These are phyloP conservation scores for Calycopis cecrops DNA, from an alignment of 1,140 invertebrate species.

Conservation along the genomic window DNA sequence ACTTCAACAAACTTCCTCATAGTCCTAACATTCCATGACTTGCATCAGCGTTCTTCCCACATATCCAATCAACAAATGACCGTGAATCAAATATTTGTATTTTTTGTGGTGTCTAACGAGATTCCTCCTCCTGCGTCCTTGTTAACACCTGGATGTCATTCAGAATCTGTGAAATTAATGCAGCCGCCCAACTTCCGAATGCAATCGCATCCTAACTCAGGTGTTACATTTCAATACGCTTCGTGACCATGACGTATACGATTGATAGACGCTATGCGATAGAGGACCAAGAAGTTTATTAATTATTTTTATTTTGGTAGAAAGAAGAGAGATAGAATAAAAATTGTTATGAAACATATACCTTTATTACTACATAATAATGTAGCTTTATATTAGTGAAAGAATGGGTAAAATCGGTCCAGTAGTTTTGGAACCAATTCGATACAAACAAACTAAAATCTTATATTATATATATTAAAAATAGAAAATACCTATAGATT, in stretches of 20 bases:
- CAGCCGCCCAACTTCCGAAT: slow-evolving; percentile 43
- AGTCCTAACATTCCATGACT: too few species aligned
- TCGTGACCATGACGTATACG: slow-evolving; percentile 67
- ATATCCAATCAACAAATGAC: slow-evolving; percentile 5
- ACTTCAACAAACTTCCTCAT: too few species aligned
- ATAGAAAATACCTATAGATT: too few species aligned
- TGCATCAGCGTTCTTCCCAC: background rate
- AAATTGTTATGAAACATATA: too few species aligned
- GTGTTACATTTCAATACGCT: slow-evolving; percentile 68
- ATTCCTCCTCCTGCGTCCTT: slow-evolving; percentile 1
- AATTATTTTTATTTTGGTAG: too few species aligned
- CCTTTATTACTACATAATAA: too few species aligned
- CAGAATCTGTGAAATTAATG: slow-evolving; percentile 38
- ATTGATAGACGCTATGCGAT: slow-evolving; percentile 50
- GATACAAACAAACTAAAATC: too few species aligned
- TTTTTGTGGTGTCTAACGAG: slow-evolving; percentile 12
- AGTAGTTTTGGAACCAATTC: too few species aligned
- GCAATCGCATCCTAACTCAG: slow-evolving; percentile 64
- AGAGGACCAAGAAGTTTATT: slow-evolving; percentile 1
- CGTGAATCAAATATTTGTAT: background rate
- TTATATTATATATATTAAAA: too few species aligned
- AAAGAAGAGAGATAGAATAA: too few species aligned
- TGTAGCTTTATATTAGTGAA: too few species aligned
- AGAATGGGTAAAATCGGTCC: too few species aligned
- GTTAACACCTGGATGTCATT: slow-evolving; percentile 19